phyloP scores from a whole-genome alignment of 2,797 vertebrate genomes.

The Siniperca undulata region DNA sequence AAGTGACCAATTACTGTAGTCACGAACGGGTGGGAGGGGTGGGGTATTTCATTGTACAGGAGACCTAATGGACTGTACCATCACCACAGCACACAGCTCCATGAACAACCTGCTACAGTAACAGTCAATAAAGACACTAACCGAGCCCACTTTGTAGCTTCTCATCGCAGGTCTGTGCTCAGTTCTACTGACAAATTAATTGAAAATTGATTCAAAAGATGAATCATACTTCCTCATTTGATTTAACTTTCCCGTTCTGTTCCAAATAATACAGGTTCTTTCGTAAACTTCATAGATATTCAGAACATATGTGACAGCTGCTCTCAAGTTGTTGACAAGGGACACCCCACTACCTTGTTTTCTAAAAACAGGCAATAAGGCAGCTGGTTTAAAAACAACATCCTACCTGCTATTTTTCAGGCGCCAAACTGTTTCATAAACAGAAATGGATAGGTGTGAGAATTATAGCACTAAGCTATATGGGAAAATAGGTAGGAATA shows the following conservation, averaged over 20 bases:
- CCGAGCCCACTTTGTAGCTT: background rate
- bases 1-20: conserved; percentile 79
- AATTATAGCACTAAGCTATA: conserved; percentile 15
- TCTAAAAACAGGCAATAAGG: background rate
- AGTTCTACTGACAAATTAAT: background rate
- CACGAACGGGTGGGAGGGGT: conserved; percentile 56
- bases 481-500: conserved; percentile 12
- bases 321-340: conserved; percentile 16
- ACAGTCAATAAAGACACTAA: conserved; percentile 59
- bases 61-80: conserved; percentile 74
- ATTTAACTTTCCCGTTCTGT: background rate
- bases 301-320: conserved; percentile 38
- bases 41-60: conserved; percentile 52
- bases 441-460: conserved; percentile 43
- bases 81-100: conserved; percentile 42
- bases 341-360: background rate
- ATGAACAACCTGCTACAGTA: conserved; percentile 66
- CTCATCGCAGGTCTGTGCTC: background rate
- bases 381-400: conserved; percentile 37
- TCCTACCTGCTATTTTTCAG: conserved; percentile 23
- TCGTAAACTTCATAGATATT: conserved; percentile 32
- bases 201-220: conserved; percentile 2
- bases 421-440: conserved; percentile 35
- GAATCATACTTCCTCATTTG: background rate
- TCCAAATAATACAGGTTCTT: conserved; percentile 8